phyloP scores from a whole-genome alignment of 1,140 invertebrate genomes.

The Samia ricini region DNA sequence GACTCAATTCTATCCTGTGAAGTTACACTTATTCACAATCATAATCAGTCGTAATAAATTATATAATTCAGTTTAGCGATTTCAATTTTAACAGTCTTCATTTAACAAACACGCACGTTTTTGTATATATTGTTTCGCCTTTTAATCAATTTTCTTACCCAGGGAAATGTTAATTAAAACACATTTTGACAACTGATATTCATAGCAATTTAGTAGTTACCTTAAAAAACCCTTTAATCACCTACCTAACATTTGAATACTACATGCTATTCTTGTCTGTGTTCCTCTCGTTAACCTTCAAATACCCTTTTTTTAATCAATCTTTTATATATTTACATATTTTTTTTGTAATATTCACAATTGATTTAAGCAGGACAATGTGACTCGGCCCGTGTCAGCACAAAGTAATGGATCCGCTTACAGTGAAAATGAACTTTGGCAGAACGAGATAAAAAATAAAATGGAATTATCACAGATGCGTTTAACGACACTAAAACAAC shows the following conservation, averaged over 20 bases:
- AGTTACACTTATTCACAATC: conserved; percentile 29
- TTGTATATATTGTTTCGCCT: conserved; percentile 17
- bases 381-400: conserved; percentile 66
- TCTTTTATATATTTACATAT: background rate
- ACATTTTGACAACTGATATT: too few relatives aligned
- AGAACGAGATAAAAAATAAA: conserved; percentile 75
- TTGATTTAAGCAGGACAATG: conserved; percentile 50
- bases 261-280: background rate
- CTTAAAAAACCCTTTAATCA: background rate
- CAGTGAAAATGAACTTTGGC: conserved; percentile 76
- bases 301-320: background rate
- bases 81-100: conserved; percentile 6
- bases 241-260: background rate
- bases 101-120: conserved; percentile 17
- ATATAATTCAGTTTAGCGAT: background rate
- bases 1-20: conserved; percentile 13
- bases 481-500: conserved; percentile 66
- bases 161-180: background rate
- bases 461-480: conserved; percentile 73
- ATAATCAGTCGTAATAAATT: conserved; percentile 16
- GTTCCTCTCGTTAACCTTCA: background rate
- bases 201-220: background rate
- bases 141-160: background rate
- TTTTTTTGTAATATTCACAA: background rate
- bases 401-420: conserved; percentile 73